phyloP scores from a whole-genome alignment of 1,140 invertebrate genomes.

The Microplitis demolitor region DNA sequence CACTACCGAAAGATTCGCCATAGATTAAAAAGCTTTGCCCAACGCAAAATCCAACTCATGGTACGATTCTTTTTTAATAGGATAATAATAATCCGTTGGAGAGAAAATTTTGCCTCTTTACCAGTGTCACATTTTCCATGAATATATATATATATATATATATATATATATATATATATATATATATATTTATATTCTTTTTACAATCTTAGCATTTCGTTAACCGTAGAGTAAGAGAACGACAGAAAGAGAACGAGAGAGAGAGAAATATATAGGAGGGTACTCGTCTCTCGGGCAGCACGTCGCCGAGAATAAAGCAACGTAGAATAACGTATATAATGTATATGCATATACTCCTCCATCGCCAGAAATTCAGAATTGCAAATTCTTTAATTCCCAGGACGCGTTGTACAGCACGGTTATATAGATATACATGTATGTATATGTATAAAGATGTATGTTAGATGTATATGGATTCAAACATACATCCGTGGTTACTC shows the following conservation, averaged over 20 bases:
- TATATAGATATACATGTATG: not conserved
- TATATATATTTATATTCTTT: too few relatives aligned
- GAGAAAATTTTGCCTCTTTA: too few relatives aligned
- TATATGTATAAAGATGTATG: not conserved
- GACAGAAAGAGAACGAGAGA: too few relatives aligned
- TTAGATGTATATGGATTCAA: not conserved
- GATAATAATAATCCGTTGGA: too few relatives aligned
- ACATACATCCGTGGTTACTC: not conserved
- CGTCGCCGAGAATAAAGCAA: slow-evolving; percentile 8
- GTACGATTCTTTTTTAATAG: too few relatives aligned
- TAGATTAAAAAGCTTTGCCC: too few relatives aligned
- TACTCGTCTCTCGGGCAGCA: not conserved
- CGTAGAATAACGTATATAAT: not conserved
- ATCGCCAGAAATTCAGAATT: slow-evolving; percentile 60
- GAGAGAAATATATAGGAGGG: too few relatives aligned
- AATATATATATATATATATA: not conserved
- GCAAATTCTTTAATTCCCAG: slow-evolving; percentile 63
- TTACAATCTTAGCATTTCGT: too few relatives aligned
- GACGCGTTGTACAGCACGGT: slow-evolving; percentile 35
- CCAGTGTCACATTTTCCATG: not conserved
- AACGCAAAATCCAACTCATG: too few relatives aligned
- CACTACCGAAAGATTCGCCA: too few relatives aligned
- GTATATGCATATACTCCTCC: slow-evolving; percentile 39
- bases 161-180: too few relatives aligned
- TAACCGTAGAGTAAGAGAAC: too few relatives aligned